These are phyloP conservation scores for Therioaphis trifolii DNA, from an alignment of 2,888 invertebrate species.

Conservation along the genomic window DNA sequence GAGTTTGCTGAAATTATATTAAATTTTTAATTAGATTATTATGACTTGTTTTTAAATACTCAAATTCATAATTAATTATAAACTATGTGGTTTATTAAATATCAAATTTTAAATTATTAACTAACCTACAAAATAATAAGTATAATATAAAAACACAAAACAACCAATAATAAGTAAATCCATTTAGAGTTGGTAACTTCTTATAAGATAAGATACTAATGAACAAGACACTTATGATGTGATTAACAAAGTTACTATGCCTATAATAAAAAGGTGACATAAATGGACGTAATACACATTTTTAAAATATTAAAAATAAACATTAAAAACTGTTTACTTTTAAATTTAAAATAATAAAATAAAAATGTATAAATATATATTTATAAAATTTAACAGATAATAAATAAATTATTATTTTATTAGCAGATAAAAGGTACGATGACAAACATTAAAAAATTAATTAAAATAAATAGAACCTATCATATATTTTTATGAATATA, in stretches of 20 bases:
- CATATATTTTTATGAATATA: no score
- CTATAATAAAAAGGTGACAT: background rate
- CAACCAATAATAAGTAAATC: background rate
- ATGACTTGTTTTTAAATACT: background rate
- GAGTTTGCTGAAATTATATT: constrained; percentile 70
- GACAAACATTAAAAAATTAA: no score
- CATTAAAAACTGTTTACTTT: no score
- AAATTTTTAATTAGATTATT: background rate
- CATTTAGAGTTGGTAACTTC: background rate
- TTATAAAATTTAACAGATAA: background rate
- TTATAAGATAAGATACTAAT: constrained; percentile 35
- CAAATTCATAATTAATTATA: background rate
- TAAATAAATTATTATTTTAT: no score
- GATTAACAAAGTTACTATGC: background rate
- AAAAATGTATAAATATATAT: no score
- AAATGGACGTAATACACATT: no score
- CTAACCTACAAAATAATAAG: background rate
- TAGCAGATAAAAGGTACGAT: no score
- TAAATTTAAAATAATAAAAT: no score
- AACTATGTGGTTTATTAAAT: background rate
- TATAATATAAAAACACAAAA: constrained; percentile 19
- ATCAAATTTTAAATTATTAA: constrained; percentile 17
- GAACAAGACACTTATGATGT: background rate
- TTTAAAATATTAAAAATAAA: no score
- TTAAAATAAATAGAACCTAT: no score